Evolutionary conservation across 92 coral and sea anemone genomes (phyloP).

Genomic region (Parazoanthus atlanticus): DNA sequence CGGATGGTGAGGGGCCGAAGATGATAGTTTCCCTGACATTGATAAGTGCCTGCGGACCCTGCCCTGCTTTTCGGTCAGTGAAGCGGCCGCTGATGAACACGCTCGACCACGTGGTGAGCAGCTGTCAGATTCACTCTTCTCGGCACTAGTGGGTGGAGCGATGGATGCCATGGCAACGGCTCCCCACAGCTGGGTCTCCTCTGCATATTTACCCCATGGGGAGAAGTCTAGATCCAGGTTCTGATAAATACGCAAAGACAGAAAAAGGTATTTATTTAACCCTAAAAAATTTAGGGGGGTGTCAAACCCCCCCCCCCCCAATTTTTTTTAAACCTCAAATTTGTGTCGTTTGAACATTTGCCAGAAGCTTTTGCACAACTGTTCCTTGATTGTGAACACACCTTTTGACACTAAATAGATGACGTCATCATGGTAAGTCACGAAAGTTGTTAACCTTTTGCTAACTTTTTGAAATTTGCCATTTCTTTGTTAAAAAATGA

Average conservation of each 20-base stretch:
- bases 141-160: constrained; percentile 57
- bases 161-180: constrained; percentile 76
- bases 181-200: constrained; percentile 94
- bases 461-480: too few relatives aligned
- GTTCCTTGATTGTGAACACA: too few relatives aligned
- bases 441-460: too few relatives aligned
- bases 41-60: constrained; percentile 59
- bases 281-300: too few relatives aligned
- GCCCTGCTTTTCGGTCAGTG: constrained; percentile 52
- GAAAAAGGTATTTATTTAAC: neutral
- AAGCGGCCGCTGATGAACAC: constrained; percentile 68
- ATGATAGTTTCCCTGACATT: constrained; percentile 64
- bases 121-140: constrained; percentile 44
- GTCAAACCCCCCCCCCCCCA: too few relatives aligned
- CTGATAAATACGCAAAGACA: constrained; percentile 31
- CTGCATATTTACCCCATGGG: constrained; percentile 98
- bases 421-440: too few relatives aligned
- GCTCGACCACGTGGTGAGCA: constrained; percentile 71
- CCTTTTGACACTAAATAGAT: too few relatives aligned
- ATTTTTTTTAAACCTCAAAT: too few relatives aligned
- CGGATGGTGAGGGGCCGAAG: constrained; percentile 75
- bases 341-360: too few relatives aligned
- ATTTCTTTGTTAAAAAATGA: too few relatives aligned
- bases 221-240: constrained; percentile 79
- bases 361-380: too few relatives aligned